These are phyloP conservation scores for Cylas formicarius DNA, from an alignment of 1,140 invertebrate genomes.

Conservation along the genomic window DNA sequence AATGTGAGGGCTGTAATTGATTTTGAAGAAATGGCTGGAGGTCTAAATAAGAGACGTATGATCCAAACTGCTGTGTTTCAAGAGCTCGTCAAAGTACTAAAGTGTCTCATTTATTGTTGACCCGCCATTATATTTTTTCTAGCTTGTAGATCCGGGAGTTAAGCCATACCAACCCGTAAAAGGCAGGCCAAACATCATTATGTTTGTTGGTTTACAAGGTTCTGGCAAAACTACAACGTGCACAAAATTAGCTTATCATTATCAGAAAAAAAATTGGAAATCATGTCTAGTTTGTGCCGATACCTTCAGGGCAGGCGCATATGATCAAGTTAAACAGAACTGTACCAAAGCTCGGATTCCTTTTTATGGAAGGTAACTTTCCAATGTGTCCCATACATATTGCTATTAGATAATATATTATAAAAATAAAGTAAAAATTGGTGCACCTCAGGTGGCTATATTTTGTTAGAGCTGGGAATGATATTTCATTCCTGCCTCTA, in stretches of 20 bases:
- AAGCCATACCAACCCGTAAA: constrained; percentile 95
- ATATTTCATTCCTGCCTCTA: no score
- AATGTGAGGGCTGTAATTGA: constrained; percentile 98
- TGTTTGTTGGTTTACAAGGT: constrained; percentile 99
- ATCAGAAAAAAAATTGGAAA: constrained; percentile 99
- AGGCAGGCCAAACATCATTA: constrained; percentile 93
- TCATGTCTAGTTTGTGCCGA: constrained; percentile 98
- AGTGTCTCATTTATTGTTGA: background rate
- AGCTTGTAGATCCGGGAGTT: constrained; percentile 97
- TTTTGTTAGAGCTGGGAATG: no score
- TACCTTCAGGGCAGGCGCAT: constrained; percentile 98
- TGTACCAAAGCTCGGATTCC: constrained; percentile 99
- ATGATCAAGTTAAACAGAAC: constrained; percentile 99
- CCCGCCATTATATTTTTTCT: constrained; percentile 31
- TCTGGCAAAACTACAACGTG: constrained; percentile 99
- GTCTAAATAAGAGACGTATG: constrained; percentile 96
- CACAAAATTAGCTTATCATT: constrained; percentile 99
- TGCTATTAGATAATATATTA: background rate
- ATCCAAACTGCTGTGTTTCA: constrained; percentile 99
- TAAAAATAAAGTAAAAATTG: no score
- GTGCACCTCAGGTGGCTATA: no score
- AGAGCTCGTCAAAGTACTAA: constrained; percentile 88
- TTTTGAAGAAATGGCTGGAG: constrained; percentile 99
- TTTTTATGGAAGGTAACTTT: constrained; percentile 92
- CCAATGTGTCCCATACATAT: no score